Evolutionary conservation across 2,797 vertebrate genomes (phyloP), one percentile per base, ranked within the genome.

Genomic region (Stomatorhinus walkeri): DNA sequence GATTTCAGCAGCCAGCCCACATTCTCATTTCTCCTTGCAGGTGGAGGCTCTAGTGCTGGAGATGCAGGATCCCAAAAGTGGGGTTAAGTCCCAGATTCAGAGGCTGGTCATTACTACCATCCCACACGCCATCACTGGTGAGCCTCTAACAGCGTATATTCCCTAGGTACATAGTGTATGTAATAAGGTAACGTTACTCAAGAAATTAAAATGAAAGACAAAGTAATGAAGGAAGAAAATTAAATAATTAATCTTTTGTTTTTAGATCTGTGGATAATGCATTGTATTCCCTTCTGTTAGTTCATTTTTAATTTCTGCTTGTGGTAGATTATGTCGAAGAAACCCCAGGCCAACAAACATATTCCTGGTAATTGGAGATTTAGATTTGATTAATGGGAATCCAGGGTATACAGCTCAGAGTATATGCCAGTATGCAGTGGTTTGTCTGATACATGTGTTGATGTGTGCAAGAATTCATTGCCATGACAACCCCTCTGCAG

Each of bases 111-210:
- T 98, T 88, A 94, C 97, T 5, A 96, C 90, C 3, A 97, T 99
- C 92, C 98, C 98, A 0, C 98, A 99, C 0, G 97, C 97, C 24
- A 95, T 99, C 89, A 95, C 96, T 90, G 98, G 98, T 99, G 93
- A 95, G 90, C 88, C 46, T 36, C 3, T 48, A 43, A 10, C 28
- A 12, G 32, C 14, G 19, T 12, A 7, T 59, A 40, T 59, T 36
- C 52, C 51, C 48, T 52, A 6, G 22, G 19, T 49, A 72, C 28
- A 52, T 36, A 19, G 14, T 49, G 56, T 22, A 64, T 61, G 22
- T 56, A 24, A 43, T 40, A 28, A 24, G 10, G 12, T 40, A 87
- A 87, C 4, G 24, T 28, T 28, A 28, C 24, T 64, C 61, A 48
- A 48, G n/a, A 49, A 24, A 84, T 84, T 2, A n/a, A 5, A 22